These are phyloP conservation scores for Intellagama lesueurii DNA, from an alignment of 2,797 vertebrate genomes.

Conservation along the genomic window DNA sequence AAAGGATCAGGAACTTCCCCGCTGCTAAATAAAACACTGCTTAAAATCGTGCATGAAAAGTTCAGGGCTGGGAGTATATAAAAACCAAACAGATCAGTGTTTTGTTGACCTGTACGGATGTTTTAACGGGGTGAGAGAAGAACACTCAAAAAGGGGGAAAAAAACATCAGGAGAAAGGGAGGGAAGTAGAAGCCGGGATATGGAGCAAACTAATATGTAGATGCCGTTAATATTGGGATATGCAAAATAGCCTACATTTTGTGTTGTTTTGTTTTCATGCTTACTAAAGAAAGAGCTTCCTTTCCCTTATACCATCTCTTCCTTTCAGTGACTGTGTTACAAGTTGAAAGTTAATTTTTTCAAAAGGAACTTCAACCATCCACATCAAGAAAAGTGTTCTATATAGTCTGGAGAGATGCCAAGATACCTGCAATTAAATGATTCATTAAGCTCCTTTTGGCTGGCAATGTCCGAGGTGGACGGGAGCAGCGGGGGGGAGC, in stretches of 20 bases:
- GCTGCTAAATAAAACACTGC: background rate
- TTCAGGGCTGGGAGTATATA: background rate
- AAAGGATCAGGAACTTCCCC: background rate
- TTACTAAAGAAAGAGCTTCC: background rate
- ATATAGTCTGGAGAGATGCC: slow-evolving; percentile 35
- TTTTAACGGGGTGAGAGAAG: background rate
- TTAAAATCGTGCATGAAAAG: background rate
- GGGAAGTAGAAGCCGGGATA: background rate
- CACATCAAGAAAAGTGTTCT: slow-evolving; percentile 37
- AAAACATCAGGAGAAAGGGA: background rate
- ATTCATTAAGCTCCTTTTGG: slow-evolving; percentile 32
- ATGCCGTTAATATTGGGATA: too few relatives aligned
- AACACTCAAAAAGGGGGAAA: background rate
- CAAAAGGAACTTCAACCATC: slow-evolving; percentile 22
- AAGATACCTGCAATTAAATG: slow-evolving; percentile 31
- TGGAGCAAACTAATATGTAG: too few relatives aligned
- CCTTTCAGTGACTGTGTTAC: slow-evolving; percentile 27
- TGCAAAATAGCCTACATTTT: background rate
- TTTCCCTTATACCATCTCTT: background rate
- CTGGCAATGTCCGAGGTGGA: slow-evolving; percentile 29
- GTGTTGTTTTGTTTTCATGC: background rate
- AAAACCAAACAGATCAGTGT: background rate
- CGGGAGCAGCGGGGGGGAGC: background rate
- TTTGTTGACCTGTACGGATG: background rate
- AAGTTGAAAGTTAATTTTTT: slow-evolving; percentile 46